Base-by-base conservation (phyloP, 2,888 invertebrate species). In the Heteropelma amictum region DNA sequence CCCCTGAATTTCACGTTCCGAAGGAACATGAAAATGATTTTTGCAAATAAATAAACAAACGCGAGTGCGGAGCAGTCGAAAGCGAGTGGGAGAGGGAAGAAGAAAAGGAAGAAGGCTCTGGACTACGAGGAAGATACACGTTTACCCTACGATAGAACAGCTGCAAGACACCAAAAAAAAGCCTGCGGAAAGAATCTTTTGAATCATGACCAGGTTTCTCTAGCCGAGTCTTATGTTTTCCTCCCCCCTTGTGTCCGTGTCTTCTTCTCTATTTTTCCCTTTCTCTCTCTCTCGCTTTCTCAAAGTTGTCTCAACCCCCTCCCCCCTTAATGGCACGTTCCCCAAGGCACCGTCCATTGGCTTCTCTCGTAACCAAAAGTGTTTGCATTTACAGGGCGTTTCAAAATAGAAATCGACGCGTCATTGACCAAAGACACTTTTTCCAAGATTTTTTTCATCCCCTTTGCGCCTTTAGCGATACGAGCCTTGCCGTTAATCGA, bases 201-300 rank as follows among this genome's bases (percentile, higher is more conserved):
- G 78, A 82, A 82, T 81, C 82, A 81, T 80, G 80, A 73, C 76
- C 75, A 61, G 72, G 58, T 76, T 72, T 68, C 63, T 77, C 72
- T 70, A 75, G 74, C 68, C 74, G 73, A 60, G 64, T 76, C 73
- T 61, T 71, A 72, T 56, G 47, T 58, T 65, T 70, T 51, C 71
- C 70, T 65, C 65, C 73, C 71, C 71, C 69, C 72, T 64, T 21
- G 49, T 67, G 35, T 35, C 64, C 35, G 21, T 71, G 56, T 65
- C 64, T 58, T 58, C 69, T 28, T 23, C 33, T 28, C 38, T 61
- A 19, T 21, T 30, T 8, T 14, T 35, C 10, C 17, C 67, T 38
- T 23, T 10, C 7, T 17, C 14, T 40, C 56, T 23, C 28, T 21
- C 51, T 35, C 23, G 42, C 51, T 45, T 33, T 61, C n/a, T 49